Conservation (phyloP, 2,113 vertebrate genomes). For the Sylvicapra grimmia region DNA sequence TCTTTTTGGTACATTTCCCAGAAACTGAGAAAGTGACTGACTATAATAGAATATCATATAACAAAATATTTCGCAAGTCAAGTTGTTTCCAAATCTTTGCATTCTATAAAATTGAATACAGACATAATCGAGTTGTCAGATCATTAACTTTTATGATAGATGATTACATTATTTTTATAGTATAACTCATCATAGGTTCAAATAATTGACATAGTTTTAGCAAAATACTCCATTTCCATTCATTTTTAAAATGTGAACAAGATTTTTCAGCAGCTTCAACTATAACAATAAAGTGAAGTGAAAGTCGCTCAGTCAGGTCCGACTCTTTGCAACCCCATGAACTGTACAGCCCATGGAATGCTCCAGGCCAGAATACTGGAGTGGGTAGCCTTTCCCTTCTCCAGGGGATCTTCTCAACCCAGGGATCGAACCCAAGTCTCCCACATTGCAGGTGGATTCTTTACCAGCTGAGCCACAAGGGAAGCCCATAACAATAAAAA, state of each 20-base stretch:
- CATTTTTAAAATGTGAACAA: not conserved
- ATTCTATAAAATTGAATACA: not conserved
- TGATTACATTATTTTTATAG: not conserved
- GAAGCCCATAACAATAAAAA: not conserved
- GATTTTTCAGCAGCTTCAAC: not conserved
- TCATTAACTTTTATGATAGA: not conserved
- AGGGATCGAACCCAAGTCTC: not conserved
- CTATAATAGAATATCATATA: not conserved
- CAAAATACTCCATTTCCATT: not conserved
- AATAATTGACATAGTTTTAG: not conserved
- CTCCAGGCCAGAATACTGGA: not conserved
- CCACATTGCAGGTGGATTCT: not conserved
- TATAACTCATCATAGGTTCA: not conserved
- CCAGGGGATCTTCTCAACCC: not conserved
- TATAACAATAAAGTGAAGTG: not conserved
- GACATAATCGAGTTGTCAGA: not conserved
- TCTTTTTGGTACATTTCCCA: not conserved
- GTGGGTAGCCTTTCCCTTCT: not conserved
- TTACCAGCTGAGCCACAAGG: not conserved
- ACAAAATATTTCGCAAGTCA: constrained; percentile 3
- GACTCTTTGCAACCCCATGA: not conserved
- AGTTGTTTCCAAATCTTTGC: not conserved
- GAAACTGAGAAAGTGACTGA: not conserved
- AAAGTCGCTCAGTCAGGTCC: rapidly evolving
- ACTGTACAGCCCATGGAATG: not conserved